These are phyloP conservation scores for Elephas maximus DNA, from an alignment of 2,113 vertebrate genomes.

Conservation along the genomic window DNA sequence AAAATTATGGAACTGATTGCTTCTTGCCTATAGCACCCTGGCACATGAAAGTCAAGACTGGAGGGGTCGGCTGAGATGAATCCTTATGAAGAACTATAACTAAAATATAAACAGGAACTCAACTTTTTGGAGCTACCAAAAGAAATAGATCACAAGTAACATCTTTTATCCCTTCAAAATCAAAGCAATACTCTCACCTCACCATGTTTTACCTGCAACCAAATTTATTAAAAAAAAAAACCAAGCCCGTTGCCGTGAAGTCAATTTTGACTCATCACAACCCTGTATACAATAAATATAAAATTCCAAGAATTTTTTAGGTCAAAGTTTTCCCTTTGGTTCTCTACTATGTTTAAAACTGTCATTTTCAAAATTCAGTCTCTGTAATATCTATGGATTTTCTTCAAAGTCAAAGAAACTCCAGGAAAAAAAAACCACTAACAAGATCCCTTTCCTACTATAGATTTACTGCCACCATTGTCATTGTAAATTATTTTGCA, in stretches of 20 bases:
- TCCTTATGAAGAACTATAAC: neutral
- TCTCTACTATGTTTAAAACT: neutral
- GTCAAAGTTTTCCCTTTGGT: neutral
- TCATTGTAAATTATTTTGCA: neutral
- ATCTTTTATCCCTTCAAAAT: constrained; percentile 31
- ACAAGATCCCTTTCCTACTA: neutral
- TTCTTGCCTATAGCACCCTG: neutral
- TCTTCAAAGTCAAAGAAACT: neutral
- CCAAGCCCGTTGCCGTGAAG: no score
- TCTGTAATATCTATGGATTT: neutral
- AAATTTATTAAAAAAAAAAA: neutral
- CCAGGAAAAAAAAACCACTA: neutral
- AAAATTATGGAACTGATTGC: neutral
- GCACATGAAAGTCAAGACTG: neutral
- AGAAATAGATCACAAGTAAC: neutral
- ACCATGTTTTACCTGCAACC: neutral
- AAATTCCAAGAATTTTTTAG: neutral
- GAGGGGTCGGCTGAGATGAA: neutral
- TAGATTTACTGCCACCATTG: neutral
- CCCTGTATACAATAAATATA: neutral
- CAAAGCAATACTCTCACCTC: neutral
- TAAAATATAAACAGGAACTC: neutral
- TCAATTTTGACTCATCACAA: no score
- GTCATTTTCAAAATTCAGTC: neutral
- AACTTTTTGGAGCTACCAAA: constrained; percentile 1